phyloP scores from a whole-genome alignment of 2,888 invertebrate genomes.

The Spisula solida region DNA sequence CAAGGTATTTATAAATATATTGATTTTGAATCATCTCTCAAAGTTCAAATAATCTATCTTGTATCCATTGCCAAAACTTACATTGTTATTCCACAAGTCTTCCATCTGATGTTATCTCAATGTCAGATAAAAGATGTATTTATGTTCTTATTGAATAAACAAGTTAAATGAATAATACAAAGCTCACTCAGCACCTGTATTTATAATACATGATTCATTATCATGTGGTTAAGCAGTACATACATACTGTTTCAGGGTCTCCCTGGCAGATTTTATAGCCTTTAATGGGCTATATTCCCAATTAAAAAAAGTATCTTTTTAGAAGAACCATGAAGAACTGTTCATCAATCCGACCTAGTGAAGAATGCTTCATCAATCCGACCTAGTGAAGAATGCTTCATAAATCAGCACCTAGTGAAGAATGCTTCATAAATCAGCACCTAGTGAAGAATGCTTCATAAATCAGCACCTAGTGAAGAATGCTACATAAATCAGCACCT shows the following conservation, averaged over 20 bases:
- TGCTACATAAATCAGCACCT: no score
- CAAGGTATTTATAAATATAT: conserved; percentile 9
- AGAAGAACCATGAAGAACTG: no score
- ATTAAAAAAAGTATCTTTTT: no score
- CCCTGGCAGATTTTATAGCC: no score
- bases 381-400: no score
- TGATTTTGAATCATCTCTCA: conserved; percentile 6
- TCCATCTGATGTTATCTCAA: background rate
- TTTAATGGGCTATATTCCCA: no score
- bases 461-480: no score
- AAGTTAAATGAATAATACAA: background rate
- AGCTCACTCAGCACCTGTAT: background rate
- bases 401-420: no score
- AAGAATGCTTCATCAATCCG: no score
- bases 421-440: no score
- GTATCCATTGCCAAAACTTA: background rate
- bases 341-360: no score
- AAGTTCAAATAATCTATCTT: conserved; percentile 11
- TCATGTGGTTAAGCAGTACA: background rate
- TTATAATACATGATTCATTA: conserved; percentile 9
- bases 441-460: no score
- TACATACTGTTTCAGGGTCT: background rate
- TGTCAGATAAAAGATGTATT: background rate
- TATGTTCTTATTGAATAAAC: background rate
- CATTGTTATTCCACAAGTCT: background rate